Evolutionary conservation across 1,140 invertebrate genomes (phyloP).

Genomic region (Aplysia californica): DNA sequence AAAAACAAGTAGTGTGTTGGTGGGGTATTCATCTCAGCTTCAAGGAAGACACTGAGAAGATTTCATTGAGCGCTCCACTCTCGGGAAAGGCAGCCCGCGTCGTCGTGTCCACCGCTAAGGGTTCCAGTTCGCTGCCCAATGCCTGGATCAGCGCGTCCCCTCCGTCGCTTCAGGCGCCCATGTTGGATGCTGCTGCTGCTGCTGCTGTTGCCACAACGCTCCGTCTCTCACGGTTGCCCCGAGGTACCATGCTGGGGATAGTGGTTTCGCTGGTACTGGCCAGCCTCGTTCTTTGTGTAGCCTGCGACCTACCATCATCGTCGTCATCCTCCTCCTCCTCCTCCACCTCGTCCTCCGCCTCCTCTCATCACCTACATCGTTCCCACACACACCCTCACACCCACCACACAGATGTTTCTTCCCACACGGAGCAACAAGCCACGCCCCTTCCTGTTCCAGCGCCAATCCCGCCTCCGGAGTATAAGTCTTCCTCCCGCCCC

Average conservation of each 20-base stretch:
- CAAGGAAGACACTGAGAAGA: no score
- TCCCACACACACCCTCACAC: background rate
- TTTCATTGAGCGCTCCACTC: background rate
- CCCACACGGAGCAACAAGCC: background rate
- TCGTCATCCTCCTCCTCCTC: background rate
- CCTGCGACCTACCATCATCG: background rate
- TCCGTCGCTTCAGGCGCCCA: no score
- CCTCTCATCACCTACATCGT: background rate
- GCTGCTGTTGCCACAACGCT: background rate
- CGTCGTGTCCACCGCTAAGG: background rate
- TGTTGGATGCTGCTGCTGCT: background rate
- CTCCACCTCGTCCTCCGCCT: background rate
- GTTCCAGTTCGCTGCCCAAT: background rate
- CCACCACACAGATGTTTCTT: background rate
- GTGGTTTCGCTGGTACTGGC: background rate
- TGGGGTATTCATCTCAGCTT: no score
- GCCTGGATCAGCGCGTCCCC: background rate
- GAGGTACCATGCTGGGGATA: slow-evolving; percentile 19
- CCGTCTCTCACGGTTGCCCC: background rate
- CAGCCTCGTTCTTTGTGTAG: background rate
- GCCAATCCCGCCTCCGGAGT: background rate
- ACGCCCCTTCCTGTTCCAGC: slow-evolving; percentile 3
- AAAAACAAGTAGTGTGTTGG: no score
- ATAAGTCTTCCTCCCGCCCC: slow-evolving; percentile 3
- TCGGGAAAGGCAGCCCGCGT: background rate